Conservation (phyloP, 2,113 vertebrate genomes). For the Gavialis gangeticus region DNA sequence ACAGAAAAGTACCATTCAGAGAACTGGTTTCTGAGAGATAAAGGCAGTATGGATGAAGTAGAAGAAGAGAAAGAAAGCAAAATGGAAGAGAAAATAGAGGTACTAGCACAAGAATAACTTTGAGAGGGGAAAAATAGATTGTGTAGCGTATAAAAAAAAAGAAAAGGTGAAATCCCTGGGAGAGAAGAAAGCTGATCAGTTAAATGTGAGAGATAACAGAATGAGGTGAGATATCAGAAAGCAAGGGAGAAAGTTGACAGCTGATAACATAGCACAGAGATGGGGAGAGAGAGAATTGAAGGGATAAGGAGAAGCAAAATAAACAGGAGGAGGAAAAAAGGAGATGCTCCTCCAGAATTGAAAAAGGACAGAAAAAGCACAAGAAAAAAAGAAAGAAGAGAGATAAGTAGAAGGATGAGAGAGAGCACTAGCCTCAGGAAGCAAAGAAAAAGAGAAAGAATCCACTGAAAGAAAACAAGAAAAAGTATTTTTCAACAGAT, state of each 20-base stretch:
- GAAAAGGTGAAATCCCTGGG: neutral
- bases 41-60: neutral
- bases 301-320: neutral
- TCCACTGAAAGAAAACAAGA: accelerated
- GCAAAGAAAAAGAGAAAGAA: neutral
- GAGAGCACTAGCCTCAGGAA: neutral
- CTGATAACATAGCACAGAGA: neutral
- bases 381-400: neutral
- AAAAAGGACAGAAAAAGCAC: neutral
- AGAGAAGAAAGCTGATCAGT: neutral
- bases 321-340: neutral
- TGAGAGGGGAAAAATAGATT: neutral
- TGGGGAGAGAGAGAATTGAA: neutral
- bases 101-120: neutral
- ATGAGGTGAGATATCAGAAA: neutral
- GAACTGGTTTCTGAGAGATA: neutral
- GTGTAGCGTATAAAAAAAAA: accelerated
- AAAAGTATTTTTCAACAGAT: neutral
- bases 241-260: neutral
- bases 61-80: neutral
- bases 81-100: neutral
- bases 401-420: neutral
- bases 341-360: constrained; percentile 1
- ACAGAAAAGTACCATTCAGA: neutral
- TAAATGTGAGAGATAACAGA: neutral